Base-by-base conservation (phyloP, 2,113 vertebrate species). In the Anolis carolinensis region DNA sequence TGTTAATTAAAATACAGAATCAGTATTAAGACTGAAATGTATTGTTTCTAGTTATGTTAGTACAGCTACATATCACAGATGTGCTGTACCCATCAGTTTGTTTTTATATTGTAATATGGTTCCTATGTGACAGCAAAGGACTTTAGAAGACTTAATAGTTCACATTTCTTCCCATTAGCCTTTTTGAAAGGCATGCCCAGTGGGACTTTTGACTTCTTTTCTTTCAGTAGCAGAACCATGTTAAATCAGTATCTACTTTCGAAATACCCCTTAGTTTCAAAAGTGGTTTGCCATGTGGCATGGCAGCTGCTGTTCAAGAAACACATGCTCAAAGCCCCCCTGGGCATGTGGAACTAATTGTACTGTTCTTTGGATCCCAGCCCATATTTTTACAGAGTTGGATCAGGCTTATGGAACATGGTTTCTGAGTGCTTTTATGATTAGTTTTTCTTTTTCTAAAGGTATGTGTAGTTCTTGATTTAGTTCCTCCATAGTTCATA, bases 391-490 rank as follows among this genome's bases (percentile, higher is more conserved):
- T 21, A 44, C 39, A 70, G 92, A 86, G 70, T 80, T 87, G n/a
- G 25, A 65, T 87, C 88, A 73, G 70, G 10, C 55, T 89, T 87
- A 83, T 39, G 62, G 74, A 84, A 62, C 50, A 90, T 79, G 87
- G 91, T 89, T 91, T 80, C 36, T 91, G 91, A 89, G 88, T 88
- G 78, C 81, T 91, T 44, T 92, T 81, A 55, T 87, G 25, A 92
- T 55, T 13, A 87, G 36, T 1, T 34, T 79, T 62, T 92, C 27
- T 85, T 84, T 82, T 90, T 83, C 10, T 79, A 90, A 88, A 93
- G 50, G 67, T 74, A 80, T 55, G 5, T 87, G 27, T 93, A 86
- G 21, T 90, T 65, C 90, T 90, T 82, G 76, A 25, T 73, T 81
- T 87, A 30, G 23, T 83, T 67, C 63, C 91, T 67, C 44, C 55